phyloP scores from a whole-genome alignment of 2,797 vertebrate genomes.

The Phalanger gymnotis region DNA sequence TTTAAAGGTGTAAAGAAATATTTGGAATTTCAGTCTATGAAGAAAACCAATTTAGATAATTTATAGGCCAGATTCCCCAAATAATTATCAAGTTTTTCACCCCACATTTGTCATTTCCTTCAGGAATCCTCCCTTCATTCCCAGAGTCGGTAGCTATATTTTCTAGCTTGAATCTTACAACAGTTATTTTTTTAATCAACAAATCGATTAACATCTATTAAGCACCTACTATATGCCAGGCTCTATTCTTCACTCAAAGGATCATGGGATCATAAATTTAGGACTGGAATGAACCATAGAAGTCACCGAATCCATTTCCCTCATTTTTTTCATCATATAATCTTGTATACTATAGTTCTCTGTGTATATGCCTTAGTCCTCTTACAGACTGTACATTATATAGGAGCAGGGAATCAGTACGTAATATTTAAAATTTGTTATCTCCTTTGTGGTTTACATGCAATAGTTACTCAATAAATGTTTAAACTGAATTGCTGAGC shows the following conservation, averaged over 20 bases:
- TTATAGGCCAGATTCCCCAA: slow-evolving; percentile 54
- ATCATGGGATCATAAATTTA: neutral
- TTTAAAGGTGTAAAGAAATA: slow-evolving; percentile 51
- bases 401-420: neutral
- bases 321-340: neutral
- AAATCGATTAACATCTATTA: neutral
- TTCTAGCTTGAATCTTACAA: neutral
- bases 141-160: neutral
- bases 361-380: neutral
- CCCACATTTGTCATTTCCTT: slow-evolving; percentile 21
- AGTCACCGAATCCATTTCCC: neutral
- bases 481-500: neutral
- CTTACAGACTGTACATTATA: neutral
- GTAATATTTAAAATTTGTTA: neutral
- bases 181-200: neutral
- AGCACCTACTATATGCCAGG: neutral
- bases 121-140: neutral
- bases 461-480: neutral
- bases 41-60: slow-evolving; percentile 64
- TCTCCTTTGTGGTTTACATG: neutral
- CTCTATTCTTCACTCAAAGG: neutral
- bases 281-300: neutral
- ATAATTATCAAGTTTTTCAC: slow-evolving; percentile 49
- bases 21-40: slow-evolving; percentile 33
- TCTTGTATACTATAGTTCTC: neutral